Base-by-base conservation (phyloP, 1,140 invertebrate genomes). In the Leptopilina clavipes region DNA sequence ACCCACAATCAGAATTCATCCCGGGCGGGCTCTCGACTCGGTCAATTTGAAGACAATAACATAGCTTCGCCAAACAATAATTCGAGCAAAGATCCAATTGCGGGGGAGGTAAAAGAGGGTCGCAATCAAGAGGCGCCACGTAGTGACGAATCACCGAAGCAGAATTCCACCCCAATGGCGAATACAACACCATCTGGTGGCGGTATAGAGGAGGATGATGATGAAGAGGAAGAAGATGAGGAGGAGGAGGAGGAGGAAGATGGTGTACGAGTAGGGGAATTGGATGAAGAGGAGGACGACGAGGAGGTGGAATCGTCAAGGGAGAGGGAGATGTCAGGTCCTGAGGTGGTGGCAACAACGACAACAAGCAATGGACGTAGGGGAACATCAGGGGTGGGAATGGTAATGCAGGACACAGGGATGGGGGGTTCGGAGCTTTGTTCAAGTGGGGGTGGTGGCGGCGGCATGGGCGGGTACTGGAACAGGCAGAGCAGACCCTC, bases 381-480 rank as follows among this genome's bases (percentile, higher is more conserved):
- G n/a, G 72, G 73, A 81, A 82, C 80, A 78, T 75, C 75, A 83
- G 83, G 80, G 82, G 81, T 82, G 72, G 81, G 80, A 81, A 83
- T 84, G 86, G 87, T 86, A 72, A 88, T 89, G 76, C 87, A 88
- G 82, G 86, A 85, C 81, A 80, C 76, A 79, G 81, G 75, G 78
- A 85, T 90, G 91, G 79, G 90, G 82, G 85, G 87, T 74, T 79
- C 83, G 48, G 80, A 81, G 77, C 77, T 75, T 52, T 79, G 77
- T 71, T 80, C 79, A 76, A 72, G 80, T 81, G 80, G 89, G 75
- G 89, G 89, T 76, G 90, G 25, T 2, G 25, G 25, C 25, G 25
- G 92, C 80, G 85, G 88, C 84, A 89, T 90, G 87, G 91, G 91
- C 86, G 91, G 91, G 80, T 92, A 91, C 87, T 92, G 92, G 92